Evolutionary conservation across 2,888 invertebrate species (phyloP), one percentile per base, ranked within the genome.

Genomic region (Koerneria pararmatus): DNA sequence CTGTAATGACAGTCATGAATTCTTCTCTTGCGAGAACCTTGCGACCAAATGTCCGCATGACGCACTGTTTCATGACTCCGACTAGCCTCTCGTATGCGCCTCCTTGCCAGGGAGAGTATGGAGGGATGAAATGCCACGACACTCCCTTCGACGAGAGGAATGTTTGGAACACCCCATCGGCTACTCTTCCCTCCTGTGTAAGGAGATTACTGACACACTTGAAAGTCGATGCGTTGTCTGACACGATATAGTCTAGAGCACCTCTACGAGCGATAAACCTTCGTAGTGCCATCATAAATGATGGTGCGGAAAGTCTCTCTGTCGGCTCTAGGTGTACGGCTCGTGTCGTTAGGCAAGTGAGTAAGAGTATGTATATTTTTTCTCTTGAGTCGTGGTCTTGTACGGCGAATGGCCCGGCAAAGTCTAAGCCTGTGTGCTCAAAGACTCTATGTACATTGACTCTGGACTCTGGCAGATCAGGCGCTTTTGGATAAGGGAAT

Each of bases 1-100:
- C 61, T 6, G 61, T 31, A 5, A 61, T 24, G 1, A 48, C 31
- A 11, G 61, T 57, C 8, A 31, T 6, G 11, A 57, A 11, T 31
- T 57, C 57, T 15, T 15, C 8, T 11, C 27, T 15, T 2, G 29
- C 1, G 5, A 61, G 2, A 2, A 24, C 15, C 19, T 15, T 49
- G 4, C 49, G 48, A 32, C 61, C 61, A 24, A 32, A 32, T 1
- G 49, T 32, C 49, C 49, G 22, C 22, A 5, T 29, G 31, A 61
- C 15, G 2, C 49, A 48, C 15, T 46, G 22, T 49, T 61, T 61
- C 4, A 61, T 64, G 1, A 69, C 15, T 32, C 83, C 77, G 19
- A 85, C 76, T 8, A 85, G 69, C 24, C 84, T 71, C 72, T 86
- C 85, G 79, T 84, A 86, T 72, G 82, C 84, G 56, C 85, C 85